These are phyloP conservation scores for Rhagoletis pomonella DNA, from an alignment of 1,140 invertebrate genomes.

Conservation along the genomic window DNA sequence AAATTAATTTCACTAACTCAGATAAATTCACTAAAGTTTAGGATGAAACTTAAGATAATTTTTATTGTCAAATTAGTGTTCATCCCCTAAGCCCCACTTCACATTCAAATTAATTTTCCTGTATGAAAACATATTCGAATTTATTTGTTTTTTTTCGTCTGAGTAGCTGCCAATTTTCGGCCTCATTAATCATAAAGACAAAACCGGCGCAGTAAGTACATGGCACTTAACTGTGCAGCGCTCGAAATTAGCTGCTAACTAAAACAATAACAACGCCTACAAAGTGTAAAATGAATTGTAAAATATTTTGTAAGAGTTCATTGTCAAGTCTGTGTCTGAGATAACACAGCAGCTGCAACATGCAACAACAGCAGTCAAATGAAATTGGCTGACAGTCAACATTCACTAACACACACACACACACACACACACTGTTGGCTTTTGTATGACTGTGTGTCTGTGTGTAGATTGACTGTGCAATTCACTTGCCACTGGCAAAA, in stretches of 20 bases:
- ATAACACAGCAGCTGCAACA: background rate
- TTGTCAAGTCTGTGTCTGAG: constrained; percentile 21
- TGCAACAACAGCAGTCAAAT: background rate
- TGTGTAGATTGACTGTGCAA: background rate
- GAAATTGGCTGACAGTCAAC: constrained; percentile 9
- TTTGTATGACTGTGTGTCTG: background rate
- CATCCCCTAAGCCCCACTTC: too few species aligned
- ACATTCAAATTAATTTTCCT: too few species aligned
- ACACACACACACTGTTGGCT: background rate
- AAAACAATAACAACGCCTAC: background rate
- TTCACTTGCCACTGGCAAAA: constrained; percentile 12
- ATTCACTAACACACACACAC: background rate
- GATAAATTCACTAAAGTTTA: too few species aligned
- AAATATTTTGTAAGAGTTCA: constrained; percentile 21
- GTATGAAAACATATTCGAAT: background rate
- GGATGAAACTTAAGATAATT: too few species aligned
- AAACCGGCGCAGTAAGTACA: background rate
- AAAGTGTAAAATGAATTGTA: background rate
- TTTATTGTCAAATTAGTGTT: too few species aligned
- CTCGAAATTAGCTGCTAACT: constrained; percentile 7
- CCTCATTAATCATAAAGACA: background rate
- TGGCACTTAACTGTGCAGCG: too few species aligned
- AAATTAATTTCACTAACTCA: too few species aligned
- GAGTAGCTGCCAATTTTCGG: background rate
- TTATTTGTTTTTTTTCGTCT: background rate